Conservation (phyloP, 2,797 vertebrate genomes). For the Propithecus deckenii region DNA sequence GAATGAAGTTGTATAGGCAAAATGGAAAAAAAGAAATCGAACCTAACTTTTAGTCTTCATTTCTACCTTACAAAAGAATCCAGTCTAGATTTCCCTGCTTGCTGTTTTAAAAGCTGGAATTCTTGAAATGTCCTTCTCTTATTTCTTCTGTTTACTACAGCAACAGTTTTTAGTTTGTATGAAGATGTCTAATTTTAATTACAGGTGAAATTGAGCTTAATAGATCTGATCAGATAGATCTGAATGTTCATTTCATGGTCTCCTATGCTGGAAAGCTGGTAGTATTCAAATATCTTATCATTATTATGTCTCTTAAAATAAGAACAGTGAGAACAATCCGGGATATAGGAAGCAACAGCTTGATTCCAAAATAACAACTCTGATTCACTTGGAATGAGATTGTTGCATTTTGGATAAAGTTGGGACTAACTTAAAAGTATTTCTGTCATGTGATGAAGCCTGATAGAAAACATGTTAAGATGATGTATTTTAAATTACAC, state of each 20-base stretch:
- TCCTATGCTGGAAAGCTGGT: background rate
- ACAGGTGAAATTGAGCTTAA: background rate
- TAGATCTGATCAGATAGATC: fast-evolving
- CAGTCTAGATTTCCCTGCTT: background rate
- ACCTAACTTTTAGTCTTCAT: background rate
- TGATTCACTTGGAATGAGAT: conserved; percentile 34
- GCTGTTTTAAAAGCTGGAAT: background rate
- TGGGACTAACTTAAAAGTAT: conserved; percentile 55
- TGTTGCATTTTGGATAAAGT: conserved; percentile 46
- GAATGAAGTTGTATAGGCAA: conserved; percentile 61
- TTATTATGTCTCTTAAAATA: conserved; percentile 16
- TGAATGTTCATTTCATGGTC: conserved; percentile 28
- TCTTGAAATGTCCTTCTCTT: conserved; percentile 38
- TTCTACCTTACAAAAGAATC: conserved; percentile 18
- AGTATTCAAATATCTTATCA: background rate
- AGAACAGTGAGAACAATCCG: conserved; percentile 50
- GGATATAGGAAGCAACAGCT: background rate
- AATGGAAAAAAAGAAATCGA: background rate
- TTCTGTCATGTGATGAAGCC: conserved; percentile 36
- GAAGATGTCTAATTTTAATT: conserved; percentile 49
- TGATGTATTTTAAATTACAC: conserved; percentile 53
- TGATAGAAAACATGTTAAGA: conserved; percentile 50
- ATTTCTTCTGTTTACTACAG: conserved; percentile 7
- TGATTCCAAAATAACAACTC: conserved; percentile 52
- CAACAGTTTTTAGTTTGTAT: conserved; percentile 55